Percentiles rank a stretch among this genome's conserved stretches.
Evolutionary conservation across 2,888 invertebrate genomes (phyloP).

Genomic region (Spialia ferax): DNA sequence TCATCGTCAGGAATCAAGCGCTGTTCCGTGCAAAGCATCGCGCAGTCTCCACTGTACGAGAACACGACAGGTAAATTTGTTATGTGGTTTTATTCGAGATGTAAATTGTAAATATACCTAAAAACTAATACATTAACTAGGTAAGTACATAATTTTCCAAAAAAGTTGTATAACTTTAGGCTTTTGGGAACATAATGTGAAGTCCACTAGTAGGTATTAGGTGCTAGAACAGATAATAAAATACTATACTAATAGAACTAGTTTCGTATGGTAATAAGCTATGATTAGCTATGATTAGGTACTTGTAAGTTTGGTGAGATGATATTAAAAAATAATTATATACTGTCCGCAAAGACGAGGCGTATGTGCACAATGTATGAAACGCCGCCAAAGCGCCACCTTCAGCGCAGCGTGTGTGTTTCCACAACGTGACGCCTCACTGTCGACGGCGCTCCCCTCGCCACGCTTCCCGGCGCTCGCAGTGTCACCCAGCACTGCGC

Average conservation of each 20-base stretch:
- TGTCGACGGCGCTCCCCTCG: conserved; percentile 33
- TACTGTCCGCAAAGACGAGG: conserved; percentile 59
- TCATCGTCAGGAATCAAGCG: conserved; percentile 3
- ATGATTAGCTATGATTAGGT: no score
- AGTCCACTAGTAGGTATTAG: no score
- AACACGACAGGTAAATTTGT: neutral
- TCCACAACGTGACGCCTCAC: conserved; percentile 54
- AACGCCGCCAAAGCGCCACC: conserved; percentile 64
- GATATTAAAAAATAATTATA: neutral
- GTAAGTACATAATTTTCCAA: no score
- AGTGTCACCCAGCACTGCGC: conserved; percentile 63
- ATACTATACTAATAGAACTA: no score
- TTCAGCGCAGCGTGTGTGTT: conserved; percentile 60
- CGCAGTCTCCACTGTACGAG: conserved; percentile 24
- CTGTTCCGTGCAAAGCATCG: conserved; percentile 17
- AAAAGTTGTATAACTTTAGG: no score
- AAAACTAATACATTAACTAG: no score
- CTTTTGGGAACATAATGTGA: no score
- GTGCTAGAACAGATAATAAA: no score
- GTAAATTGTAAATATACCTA: no score
- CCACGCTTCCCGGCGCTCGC: conserved; percentile 18
- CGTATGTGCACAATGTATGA: conserved; percentile 73
- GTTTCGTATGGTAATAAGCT: no score
- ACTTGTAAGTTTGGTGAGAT: no score
- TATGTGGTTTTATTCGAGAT: no score